A percentile compares a stretch with the other conserved stretches of the same genome.
Evolutionary conservation across 2,888 invertebrate genomes (phyloP).

Genomic region (Dolomedes plantarius): DNA sequence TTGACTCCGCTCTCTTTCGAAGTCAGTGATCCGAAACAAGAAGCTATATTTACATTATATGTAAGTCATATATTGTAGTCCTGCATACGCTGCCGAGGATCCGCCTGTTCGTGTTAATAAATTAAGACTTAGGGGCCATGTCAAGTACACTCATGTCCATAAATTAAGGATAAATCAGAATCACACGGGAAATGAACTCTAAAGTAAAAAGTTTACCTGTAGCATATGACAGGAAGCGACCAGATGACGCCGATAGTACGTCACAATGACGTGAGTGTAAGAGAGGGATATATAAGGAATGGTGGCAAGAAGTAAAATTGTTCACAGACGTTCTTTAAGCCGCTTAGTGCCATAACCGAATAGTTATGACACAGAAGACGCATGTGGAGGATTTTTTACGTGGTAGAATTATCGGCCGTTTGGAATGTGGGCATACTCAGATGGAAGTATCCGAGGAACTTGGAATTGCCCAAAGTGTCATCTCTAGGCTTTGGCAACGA

Average conservation of each 20-base stretch:
- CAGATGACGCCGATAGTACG: neutral
- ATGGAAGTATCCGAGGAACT: constrained; percentile 19
- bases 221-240: constrained; percentile 8
- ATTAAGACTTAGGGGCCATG: too few relatives aligned
- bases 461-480: constrained; percentile 10
- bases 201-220: constrained; percentile 24
- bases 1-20: too few relatives aligned
- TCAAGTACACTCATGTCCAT: too few relatives aligned
- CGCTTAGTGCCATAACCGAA: neutral
- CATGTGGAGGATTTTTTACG: constrained; percentile 27
- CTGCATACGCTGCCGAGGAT: too few relatives aligned
- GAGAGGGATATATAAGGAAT: neutral
- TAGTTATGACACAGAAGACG: constrained; percentile 22
- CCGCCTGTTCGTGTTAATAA: too few relatives aligned
- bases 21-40: too few relatives aligned
- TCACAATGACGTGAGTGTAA: constrained; percentile 17
- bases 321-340: neutral
- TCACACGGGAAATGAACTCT: too few relatives aligned
- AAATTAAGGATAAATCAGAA: too few relatives aligned
- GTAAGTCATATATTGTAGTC: too few relatives aligned
- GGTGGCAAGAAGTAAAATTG: neutral
- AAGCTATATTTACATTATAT: too few relatives aligned
- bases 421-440: constrained; percentile 24
- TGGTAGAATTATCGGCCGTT: constrained; percentile 22
- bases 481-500: constrained; percentile 14